phyloP scores from a whole-genome alignment of 2,888 invertebrate genomes.

The Nomada ferruginata region DNA sequence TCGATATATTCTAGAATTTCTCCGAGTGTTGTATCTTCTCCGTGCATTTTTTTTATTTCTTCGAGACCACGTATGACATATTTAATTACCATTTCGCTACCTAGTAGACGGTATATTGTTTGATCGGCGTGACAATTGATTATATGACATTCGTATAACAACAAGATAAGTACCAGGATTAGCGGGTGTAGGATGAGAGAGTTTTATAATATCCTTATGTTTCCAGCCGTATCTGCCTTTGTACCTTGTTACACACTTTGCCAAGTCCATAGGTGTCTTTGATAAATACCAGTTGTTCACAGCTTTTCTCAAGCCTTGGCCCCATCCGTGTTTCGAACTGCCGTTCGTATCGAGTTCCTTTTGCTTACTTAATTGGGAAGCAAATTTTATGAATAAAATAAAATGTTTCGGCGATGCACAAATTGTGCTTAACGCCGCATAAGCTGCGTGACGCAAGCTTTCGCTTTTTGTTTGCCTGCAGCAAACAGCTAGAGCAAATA shows the following conservation, averaged over 20 bases:
- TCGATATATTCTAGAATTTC: constrained; percentile 78
- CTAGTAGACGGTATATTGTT: constrained; percentile 61
- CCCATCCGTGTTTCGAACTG: constrained; percentile 85
- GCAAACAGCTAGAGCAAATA: constrained; percentile 88
- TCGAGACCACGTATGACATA: constrained; percentile 86
- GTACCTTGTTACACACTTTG: constrained; percentile 87
- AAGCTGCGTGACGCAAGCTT: constrained; percentile 85
- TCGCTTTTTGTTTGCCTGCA: constrained; percentile 83
- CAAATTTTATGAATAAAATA: constrained; percentile 87
- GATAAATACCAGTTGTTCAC: constrained; percentile 88
- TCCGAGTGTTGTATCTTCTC: constrained; percentile 83
- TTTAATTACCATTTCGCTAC: constrained; percentile 75
- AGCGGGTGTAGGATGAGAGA: constrained; percentile 85
- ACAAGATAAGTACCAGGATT: constrained; percentile 61
- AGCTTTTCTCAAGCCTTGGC: constrained; percentile 88
- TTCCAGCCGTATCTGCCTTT: constrained; percentile 89
- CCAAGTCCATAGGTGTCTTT: constrained; percentile 87
- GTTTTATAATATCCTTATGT: constrained; percentile 89
- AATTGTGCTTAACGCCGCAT: constrained; percentile 85
- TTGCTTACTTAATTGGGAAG: constrained; percentile 83
- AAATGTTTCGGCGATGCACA: constrained; percentile 88
- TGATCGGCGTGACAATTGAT: constrained; percentile 16
- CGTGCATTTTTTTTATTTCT: constrained; percentile 84
- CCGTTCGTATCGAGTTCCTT: constrained; percentile 78
- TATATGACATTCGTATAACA: background rate